phyloP scores from a whole-genome alignment of 2,797 vertebrate species.

The Anomalospiza imberbis region DNA sequence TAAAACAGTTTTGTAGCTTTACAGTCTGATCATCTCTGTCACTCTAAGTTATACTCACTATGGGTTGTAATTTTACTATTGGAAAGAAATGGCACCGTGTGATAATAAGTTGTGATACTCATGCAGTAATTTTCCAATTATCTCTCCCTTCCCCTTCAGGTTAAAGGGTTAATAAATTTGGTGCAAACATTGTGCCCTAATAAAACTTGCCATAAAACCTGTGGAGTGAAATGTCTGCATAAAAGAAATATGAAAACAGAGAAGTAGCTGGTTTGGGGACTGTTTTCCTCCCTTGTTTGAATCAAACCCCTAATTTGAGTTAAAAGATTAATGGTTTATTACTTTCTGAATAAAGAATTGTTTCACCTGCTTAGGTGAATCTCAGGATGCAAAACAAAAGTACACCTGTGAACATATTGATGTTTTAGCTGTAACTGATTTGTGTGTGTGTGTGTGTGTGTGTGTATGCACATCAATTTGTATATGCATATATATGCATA shows the following conservation, averaged over 20 bases:
- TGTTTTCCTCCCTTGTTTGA: neutral
- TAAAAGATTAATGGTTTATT: neutral
- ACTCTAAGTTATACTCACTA: neutral
- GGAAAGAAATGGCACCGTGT: neutral
- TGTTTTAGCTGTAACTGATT: neutral
- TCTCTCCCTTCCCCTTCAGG: neutral
- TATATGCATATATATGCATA: neutral
- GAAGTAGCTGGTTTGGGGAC: neutral
- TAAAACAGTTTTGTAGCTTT: slow-evolving; percentile 18
- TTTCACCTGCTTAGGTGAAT: neutral
- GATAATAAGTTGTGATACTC: neutral
- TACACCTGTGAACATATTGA: neutral
- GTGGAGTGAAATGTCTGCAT: neutral
- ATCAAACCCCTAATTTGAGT: neutral
- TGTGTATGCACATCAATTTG: neutral
- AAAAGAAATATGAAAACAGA: neutral
- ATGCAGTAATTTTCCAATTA: neutral
- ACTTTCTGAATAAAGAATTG: neutral
- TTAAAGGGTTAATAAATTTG: slow-evolving; percentile 13
- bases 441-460: too few species aligned
- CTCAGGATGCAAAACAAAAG: neutral
- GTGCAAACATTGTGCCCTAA: neutral
- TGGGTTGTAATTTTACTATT: neutral
- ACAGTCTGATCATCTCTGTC: neutral
- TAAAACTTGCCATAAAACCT: neutral